Conservation (phyloP, 2,113 vertebrate genomes). For the Clinocottus analis region DNA sequence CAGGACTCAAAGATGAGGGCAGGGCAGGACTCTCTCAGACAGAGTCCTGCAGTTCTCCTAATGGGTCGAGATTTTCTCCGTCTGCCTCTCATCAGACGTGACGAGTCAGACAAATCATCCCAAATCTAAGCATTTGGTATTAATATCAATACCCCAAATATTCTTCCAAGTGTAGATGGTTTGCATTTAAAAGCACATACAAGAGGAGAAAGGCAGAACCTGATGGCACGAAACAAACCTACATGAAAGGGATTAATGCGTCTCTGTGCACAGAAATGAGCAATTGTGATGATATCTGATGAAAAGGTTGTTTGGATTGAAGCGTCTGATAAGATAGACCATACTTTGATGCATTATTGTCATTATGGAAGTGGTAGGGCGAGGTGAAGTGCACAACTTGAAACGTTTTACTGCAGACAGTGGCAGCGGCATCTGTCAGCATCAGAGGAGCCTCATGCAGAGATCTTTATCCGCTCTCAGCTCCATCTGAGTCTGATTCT, state of each 20-base stretch:
- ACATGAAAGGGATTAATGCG: constrained; percentile 18
- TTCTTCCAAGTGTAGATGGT: not conserved
- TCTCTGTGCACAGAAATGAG: not conserved
- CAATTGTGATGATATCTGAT: not conserved
- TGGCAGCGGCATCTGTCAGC: constrained; percentile 4
- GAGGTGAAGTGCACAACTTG: not conserved
- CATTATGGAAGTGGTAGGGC: not conserved
- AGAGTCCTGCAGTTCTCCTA: constrained; percentile 21
- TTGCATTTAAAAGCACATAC: not conserved
- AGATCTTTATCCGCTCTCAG: not conserved
- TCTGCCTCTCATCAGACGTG: constrained; percentile 7
- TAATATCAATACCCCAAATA: constrained; percentile 11
- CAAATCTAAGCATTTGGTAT: constrained; percentile 37
- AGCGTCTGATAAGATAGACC: not conserved
- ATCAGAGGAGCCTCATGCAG: constrained; percentile 2
- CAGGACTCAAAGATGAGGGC: not conserved
- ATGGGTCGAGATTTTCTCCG: constrained; percentile 5
- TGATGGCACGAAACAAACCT: constrained; percentile 11
- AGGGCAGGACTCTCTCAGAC: not conserved
- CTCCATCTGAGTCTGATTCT: not conserved
- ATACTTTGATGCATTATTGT: constrained; percentile 27
- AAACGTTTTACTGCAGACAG: constrained; percentile 4
- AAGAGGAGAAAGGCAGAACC: not conserved
- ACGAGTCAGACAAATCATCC: not conserved
- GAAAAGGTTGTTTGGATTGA: constrained; percentile 5